Evolutionary conservation across 1,140 invertebrate genomes (phyloP).

Genomic region (Apocrypta bakeri): DNA sequence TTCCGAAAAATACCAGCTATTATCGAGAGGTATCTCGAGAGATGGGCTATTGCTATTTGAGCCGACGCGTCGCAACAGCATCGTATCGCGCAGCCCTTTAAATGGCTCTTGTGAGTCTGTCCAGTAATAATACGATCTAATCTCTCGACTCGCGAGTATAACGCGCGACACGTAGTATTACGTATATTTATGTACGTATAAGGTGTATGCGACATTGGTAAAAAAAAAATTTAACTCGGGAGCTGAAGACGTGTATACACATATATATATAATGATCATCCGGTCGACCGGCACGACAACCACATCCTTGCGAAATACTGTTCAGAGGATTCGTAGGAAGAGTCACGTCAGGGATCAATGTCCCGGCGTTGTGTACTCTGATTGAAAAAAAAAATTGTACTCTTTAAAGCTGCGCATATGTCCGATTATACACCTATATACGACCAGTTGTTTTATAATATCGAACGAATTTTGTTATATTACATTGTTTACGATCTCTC

Average conservation of each 20-base stretch:
- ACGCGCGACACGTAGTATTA: neutral
- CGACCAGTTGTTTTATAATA: no score
- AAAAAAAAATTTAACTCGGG: no score
- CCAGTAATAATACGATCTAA: neutral
- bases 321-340: constrained; percentile 11
- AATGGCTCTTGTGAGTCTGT: neutral
- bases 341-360: neutral
- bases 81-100: neutral
- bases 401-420: neutral
- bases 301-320: neutral
- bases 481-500: no score
- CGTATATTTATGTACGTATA: neutral
- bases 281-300: constrained; percentile 23
- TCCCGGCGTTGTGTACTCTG: no score
- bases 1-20: no score
- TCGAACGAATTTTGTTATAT: no score
- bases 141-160: neutral
- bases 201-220: neutral
- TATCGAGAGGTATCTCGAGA: no score
- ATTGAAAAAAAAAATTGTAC: no score
- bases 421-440: no score
- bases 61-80: no score
- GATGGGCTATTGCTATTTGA: no score
- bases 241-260: no score
- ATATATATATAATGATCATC: constrained; percentile 41